phyloP scores from a whole-genome alignment of 2,797 vertebrate species.

The Eremophila alpestris region DNA sequence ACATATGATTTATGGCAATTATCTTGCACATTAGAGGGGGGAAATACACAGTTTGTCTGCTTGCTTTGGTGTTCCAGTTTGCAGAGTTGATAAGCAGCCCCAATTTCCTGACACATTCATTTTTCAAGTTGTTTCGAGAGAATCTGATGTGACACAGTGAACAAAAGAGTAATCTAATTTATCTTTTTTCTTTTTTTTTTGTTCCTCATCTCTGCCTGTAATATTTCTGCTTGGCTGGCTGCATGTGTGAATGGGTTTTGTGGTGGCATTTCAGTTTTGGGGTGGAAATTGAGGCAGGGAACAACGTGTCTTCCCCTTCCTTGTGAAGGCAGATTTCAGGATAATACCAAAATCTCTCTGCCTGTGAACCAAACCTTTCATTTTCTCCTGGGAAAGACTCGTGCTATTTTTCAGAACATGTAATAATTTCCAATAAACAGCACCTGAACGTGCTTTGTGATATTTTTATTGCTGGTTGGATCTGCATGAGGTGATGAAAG shows the following conservation, averaged over 20 bases:
- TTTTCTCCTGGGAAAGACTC: not conserved
- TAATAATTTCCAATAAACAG: not conserved
- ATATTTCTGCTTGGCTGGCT: constrained; percentile 27
- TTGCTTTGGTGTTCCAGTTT: not conserved
- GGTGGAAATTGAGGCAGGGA: constrained; percentile 37
- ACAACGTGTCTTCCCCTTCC: not conserved
- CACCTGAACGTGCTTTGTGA: not conserved
- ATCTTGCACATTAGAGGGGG: not conserved
- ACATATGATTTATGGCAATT: not conserved
- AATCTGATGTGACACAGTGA: constrained; percentile 4
- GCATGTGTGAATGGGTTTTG: not conserved
- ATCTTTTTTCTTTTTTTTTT: not conserved
- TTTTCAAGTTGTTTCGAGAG: not conserved
- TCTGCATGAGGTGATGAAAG: not conserved
- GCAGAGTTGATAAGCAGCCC: not conserved
- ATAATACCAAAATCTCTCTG: not conserved
- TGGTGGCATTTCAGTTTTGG: not conserved
- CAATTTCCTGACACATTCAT: not conserved
- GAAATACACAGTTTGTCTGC: not conserved
- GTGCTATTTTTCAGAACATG: accelerated
- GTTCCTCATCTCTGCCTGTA: not conserved
- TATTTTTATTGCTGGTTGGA: not conserved
- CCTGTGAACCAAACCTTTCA: not conserved
- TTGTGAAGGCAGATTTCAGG: not conserved
- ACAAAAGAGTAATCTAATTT: constrained; percentile 28